Conservation (phyloP, 2,113 vertebrate species). For the Heterotis niloticus region DNA sequence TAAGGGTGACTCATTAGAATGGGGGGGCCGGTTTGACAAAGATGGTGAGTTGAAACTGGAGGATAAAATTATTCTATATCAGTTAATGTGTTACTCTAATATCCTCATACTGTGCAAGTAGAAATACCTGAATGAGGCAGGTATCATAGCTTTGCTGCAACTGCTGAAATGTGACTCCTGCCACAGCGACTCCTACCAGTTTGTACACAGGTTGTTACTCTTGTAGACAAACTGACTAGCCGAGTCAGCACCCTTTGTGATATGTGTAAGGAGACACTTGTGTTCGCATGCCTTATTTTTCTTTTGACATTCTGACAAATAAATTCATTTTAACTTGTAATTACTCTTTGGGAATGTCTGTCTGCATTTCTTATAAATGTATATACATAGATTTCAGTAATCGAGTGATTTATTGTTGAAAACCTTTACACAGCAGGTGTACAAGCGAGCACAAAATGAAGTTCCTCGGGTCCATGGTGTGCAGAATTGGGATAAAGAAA, state of each 20-base stretch:
- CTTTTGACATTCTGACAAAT: conserved; percentile 61
- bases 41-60: conserved; percentile 40
- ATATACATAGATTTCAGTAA: neutral
- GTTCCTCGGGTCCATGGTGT: no score
- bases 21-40: conserved; percentile 31
- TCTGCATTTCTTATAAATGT: neutral
- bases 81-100: conserved; percentile 28
- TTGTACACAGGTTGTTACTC: conserved; percentile 33
- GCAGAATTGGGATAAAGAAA: no score
- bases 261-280: conserved; percentile 40
- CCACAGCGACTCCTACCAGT: conserved; percentile 40
- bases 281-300: conserved; percentile 59
- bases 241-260: conserved; percentile 31
- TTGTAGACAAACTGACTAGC: conserved; percentile 42
- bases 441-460: no score
- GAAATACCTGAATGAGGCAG: conserved; percentile 33
- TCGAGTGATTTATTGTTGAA: neutral
- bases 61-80: conserved; percentile 27
- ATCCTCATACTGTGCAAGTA: conserved; percentile 58
- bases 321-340: conserved; percentile 14
- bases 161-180: conserved; percentile 29
- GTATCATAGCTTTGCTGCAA: conserved; percentile 31
- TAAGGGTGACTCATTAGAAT: conserved; percentile 30
- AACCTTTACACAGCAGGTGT: no score
- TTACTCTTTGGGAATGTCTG: neutral